Evolutionary conservation across 2,113 vertebrate species (phyloP), one percentile per base, ranked within the genome.

Genomic region (Muntiacus muntjak): DNA sequence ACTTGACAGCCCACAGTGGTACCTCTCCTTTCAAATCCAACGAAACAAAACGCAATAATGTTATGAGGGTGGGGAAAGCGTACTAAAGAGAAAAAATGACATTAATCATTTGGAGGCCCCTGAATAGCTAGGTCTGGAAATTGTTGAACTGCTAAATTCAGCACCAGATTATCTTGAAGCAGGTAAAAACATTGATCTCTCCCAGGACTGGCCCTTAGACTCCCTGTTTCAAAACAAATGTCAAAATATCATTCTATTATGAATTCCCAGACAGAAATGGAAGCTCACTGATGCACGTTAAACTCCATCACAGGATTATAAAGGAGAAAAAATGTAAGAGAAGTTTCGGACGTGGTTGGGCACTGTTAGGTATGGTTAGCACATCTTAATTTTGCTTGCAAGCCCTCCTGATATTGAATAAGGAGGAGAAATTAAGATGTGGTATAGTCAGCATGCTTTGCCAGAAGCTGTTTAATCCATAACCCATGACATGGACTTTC

Each of bases 351-450:
- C 36, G 47, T 64, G 85, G 19, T 43, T 28, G 21, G 28, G 15
- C 67, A 86, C 54, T 23, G 25, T 96, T 93, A 60, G n/a, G 40
- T 81, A 28, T 4, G 28, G 50, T 71, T 43, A 96, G 86, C 43
- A 64, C n/a, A 87, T 88, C 93, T 97, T 93, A 93, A 96, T 97
- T 95, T 82, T 91, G 30, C 26, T 89, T 93, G 60, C 78, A 91
- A 84, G 94, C 67, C 84, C 4, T 93, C 33, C 74, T 58, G 88
- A 92, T 91, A 78, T n/a, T 58, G 76, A 97, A 40, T 84, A 89
- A 87, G 81, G 81, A 94, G 30, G 45, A 88, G 36, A 45, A 78
- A 95, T 90, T 78, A 91, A 74, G 21, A 88, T 36, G 55, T 62
- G 13, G 33, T 71, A 19, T 28, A 28, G 8, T 5, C 64, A 30